A percentile compares a stretch with the other conserved stretches of the same genome.
Conservation (phyloP, 2,888 invertebrate species). For the Tanypteryx hageni region DNA sequence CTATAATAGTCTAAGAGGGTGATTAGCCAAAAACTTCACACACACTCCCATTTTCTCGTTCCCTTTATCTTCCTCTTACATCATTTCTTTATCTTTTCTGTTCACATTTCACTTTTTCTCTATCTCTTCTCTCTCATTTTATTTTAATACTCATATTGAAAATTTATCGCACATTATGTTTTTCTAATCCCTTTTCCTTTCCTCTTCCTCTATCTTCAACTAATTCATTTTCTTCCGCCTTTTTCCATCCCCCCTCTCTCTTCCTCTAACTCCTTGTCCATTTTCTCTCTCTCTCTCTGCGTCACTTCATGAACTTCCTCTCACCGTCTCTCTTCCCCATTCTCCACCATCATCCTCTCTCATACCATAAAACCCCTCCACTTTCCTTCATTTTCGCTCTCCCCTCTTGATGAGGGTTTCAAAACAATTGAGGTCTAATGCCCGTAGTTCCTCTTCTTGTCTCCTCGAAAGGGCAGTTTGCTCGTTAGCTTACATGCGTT, state of each 20-base stretch:
- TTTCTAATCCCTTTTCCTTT: background rate
- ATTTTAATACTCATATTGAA: too few relatives aligned
- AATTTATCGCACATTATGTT: too few relatives aligned
- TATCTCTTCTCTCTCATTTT: too few relatives aligned
- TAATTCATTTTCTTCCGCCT: background rate
- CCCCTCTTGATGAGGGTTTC: conserved; percentile 24
- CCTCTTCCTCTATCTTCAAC: background rate
- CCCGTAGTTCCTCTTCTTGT: background rate
- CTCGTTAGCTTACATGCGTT: conserved; percentile 6
- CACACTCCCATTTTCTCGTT: too few relatives aligned
- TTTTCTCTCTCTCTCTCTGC: background rate
- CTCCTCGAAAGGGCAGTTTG: conserved; percentile 8
- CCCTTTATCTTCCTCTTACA: too few relatives aligned
- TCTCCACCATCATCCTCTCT: background rate
- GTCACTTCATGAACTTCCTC: background rate
- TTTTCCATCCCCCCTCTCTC: background rate
- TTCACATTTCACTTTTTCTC: too few relatives aligned
- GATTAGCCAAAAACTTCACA: too few relatives aligned
- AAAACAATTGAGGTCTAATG: background rate
- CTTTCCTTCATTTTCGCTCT: background rate
- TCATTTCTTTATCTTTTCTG: too few relatives aligned
- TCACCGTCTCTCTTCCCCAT: too few relatives aligned
- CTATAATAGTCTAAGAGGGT: too few relatives aligned
- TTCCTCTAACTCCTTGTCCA: background rate
- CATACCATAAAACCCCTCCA: background rate